phyloP scores from a whole-genome alignment of 2,888 invertebrate genomes.

The Drosophila sordidula region DNA sequence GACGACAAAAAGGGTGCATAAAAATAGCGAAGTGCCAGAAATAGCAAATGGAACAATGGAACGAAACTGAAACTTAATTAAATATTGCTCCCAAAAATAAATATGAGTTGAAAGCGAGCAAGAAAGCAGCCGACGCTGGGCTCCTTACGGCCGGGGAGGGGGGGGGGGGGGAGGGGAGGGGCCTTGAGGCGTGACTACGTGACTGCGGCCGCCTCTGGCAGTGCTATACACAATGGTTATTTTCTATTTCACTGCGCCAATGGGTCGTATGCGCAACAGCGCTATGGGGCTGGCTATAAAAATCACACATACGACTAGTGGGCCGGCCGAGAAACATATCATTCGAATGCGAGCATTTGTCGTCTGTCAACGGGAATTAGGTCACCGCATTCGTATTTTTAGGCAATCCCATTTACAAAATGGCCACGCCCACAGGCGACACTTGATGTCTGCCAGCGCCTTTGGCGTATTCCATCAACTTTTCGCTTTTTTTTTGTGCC shows the following conservation, averaged over 20 bases:
- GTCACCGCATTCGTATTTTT: slow-evolving; percentile 73
- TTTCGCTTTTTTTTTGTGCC: slow-evolving; percentile 21
- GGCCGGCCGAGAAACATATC: slow-evolving; percentile 18
- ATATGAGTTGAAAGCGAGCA: slow-evolving; percentile 33
- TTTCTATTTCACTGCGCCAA: slow-evolving; percentile 46
- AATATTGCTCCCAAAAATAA: slow-evolving; percentile 44
- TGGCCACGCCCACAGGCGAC: slow-evolving; percentile 24
- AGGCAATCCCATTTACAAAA: slow-evolving; percentile 30
- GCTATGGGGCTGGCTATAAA: slow-evolving; percentile 42
- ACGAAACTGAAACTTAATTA: slow-evolving; percentile 44
- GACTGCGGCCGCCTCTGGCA: slow-evolving; percentile 33
- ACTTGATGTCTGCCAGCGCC: slow-evolving; percentile 3
- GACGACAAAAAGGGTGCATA: slow-evolving; percentile 9
- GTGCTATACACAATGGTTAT: slow-evolving; percentile 43
- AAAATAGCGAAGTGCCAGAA: slow-evolving; percentile 36
- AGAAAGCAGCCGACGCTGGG: background rate
- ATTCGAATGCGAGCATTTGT: slow-evolving; percentile 42
- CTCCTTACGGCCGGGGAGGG: background rate
- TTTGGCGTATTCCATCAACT: slow-evolving; percentile 53
- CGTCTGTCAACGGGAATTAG: slow-evolving; percentile 67
- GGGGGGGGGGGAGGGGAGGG: too few relatives aligned
- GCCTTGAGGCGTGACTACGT: slow-evolving; percentile 37
- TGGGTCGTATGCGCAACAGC: slow-evolving; percentile 58
- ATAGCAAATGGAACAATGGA: slow-evolving; percentile 18
- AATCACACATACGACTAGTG: slow-evolving; percentile 62